These are phyloP conservation scores for Phalacrocorax brasilianus DNA, from an alignment of 2,113 vertebrate species.

Conservation along the genomic window DNA sequence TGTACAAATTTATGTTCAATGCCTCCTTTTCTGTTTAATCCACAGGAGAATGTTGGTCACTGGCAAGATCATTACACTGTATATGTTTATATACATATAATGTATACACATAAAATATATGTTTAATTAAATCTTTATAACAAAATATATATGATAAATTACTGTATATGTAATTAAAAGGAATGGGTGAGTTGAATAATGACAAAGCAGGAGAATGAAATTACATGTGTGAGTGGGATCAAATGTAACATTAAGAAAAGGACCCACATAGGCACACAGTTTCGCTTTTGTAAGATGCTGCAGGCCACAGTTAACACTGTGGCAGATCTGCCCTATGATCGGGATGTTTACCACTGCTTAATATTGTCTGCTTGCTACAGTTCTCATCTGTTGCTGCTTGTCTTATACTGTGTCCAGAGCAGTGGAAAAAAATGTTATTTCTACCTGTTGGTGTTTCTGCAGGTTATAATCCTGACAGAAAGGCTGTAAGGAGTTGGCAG, in stretches of 20 bases:
- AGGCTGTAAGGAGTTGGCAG: background rate
- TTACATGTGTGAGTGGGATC: background rate
- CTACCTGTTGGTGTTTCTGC: background rate
- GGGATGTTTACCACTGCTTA: background rate
- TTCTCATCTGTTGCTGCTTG: background rate
- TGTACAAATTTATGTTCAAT: slow-evolving; percentile 58
- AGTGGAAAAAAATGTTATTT: background rate
- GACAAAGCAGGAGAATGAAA: background rate
- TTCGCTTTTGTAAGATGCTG: background rate
- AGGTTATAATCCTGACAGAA: background rate
- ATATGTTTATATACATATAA: background rate
- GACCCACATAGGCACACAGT: background rate
- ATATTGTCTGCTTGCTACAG: background rate
- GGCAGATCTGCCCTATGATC: background rate
- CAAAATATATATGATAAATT: background rate
- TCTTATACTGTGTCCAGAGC: background rate
- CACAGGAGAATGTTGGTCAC: slow-evolving; percentile 38
- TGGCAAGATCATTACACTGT: slow-evolving; percentile 16
- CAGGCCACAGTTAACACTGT: background rate
- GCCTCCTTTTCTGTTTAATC: slow-evolving; percentile 52
- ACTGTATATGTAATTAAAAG: background rate
- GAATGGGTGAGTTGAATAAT: background rate
- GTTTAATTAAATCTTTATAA: slow-evolving; percentile 33
- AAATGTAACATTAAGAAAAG: background rate
- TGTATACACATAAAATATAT: background rate